These are phyloP conservation scores for Palythoa grandis DNA, from an alignment of 92 coral and sea anemone genomes.

Conservation along the genomic window DNA sequence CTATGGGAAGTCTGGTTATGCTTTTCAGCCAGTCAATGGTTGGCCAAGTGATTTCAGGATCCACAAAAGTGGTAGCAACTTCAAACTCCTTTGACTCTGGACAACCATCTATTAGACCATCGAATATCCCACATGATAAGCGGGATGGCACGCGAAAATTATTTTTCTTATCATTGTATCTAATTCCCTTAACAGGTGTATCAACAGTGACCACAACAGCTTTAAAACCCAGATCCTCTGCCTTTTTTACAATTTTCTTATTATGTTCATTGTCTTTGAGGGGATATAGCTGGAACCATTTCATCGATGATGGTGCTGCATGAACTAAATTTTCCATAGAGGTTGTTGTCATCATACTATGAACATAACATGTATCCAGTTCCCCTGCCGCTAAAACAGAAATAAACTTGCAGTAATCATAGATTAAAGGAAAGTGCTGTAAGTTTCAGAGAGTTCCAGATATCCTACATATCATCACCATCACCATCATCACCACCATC, in stretches of 20 bases:
- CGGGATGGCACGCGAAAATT: conserved; percentile 11
- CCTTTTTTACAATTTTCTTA: conserved; percentile 45
- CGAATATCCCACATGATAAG: conserved; percentile 2
- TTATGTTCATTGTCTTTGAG: conserved; percentile 35
- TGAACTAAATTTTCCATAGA: conserved; percentile 57
- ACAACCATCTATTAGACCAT: conserved; percentile 4
- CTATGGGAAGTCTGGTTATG: conserved; percentile 66
- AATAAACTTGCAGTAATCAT: neutral
- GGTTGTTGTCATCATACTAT: neutral
- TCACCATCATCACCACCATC: too few species aligned
- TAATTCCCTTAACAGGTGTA: conserved; percentile 46
- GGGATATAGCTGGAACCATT: conserved; percentile 64
- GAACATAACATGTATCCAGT: neutral
- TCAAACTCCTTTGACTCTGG: conserved; percentile 2
- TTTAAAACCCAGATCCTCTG: conserved; percentile 59
- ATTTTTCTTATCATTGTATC: conserved; percentile 6
- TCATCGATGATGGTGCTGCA: conserved; percentile 50
- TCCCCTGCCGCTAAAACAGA: neutral
- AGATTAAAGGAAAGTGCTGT: too few species aligned
- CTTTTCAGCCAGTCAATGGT: conserved; percentile 62
- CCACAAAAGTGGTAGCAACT: neutral
- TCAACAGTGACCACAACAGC: conserved; percentile 78
- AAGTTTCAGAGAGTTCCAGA: too few species aligned
- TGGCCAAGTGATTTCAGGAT: conserved; percentile 51
- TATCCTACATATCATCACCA: too few species aligned